These are phyloP conservation scores for Coracopsis vasa DNA, from an alignment of 2,113 vertebrate species.

Conservation along the genomic window DNA sequence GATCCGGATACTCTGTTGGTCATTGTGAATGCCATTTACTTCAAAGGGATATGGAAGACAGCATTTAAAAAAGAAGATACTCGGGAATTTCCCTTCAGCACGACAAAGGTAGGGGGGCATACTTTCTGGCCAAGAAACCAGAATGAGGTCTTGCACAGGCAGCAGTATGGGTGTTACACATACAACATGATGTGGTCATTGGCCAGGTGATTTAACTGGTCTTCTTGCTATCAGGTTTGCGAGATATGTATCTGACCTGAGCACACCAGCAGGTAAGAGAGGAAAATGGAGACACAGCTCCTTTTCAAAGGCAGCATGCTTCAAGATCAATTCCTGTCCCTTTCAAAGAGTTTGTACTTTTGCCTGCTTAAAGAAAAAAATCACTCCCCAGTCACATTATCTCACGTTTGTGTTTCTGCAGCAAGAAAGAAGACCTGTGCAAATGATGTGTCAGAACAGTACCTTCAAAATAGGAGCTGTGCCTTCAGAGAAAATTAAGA, in stretches of 20 bases:
- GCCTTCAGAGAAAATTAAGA: background rate
- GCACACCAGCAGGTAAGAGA: background rate
- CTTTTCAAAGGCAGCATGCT: background rate
- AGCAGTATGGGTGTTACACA: background rate
- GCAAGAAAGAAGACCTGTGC: slow-evolving; percentile 17
- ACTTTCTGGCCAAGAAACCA: background rate
- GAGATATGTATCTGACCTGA: background rate
- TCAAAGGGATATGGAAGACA: slow-evolving; percentile 25
- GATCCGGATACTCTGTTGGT: slow-evolving; percentile 66
- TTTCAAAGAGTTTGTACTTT: background rate
- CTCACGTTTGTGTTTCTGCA: background rate
- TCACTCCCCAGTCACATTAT: accelerated
- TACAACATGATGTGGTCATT: background rate
- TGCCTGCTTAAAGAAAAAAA: background rate
- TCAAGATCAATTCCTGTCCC: background rate
- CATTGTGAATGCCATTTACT: slow-evolving; percentile 69
- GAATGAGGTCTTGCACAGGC: background rate
- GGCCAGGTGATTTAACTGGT: background rate
- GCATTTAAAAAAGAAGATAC: background rate
- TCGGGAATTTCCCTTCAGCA: background rate
- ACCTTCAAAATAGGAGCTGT: background rate
- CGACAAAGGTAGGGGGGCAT: background rate
- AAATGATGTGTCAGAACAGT: slow-evolving; percentile 6
- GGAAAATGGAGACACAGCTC: background rate
- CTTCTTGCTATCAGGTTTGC: background rate